Evolutionary conservation across 2,888 invertebrate genomes (phyloP).

Genomic region (Asteroscopus sphinx): DNA sequence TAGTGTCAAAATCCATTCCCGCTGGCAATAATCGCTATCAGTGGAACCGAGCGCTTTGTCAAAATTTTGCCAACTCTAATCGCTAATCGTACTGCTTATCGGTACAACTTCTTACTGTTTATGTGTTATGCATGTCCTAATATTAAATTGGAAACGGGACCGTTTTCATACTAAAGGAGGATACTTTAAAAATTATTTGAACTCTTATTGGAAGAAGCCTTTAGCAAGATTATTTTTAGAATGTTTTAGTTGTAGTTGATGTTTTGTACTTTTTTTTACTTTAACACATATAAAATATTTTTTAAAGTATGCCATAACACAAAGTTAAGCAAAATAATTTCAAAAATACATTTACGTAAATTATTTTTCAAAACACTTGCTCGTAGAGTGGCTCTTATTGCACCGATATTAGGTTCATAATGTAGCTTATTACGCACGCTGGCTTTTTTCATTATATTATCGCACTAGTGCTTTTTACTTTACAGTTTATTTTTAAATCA

Average conservation of each 20-base stretch:
- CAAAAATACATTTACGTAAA: too few relatives aligned
- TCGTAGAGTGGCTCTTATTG: too few relatives aligned
- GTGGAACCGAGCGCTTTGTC: conserved; percentile 37
- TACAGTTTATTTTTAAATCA: too few relatives aligned
- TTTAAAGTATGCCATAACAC: too few relatives aligned
- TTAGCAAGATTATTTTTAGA: conserved; percentile 26
- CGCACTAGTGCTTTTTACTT: too few relatives aligned
- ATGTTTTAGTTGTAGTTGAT: neutral
- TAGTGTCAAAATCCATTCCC: conserved; percentile 4
- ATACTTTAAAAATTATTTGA: conserved; percentile 33
- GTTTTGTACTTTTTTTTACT: neutral
- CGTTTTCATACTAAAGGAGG: conserved; percentile 15
- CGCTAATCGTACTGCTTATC: conserved; percentile 58
- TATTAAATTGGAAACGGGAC: conserved; percentile 43
- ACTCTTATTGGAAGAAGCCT: conserved; percentile 12
- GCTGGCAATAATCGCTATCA: conserved; percentile 41
- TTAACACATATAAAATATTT: too few relatives aligned
- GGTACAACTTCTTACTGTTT: conserved; percentile 56
- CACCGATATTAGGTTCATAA: too few relatives aligned
- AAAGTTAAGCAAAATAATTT: too few relatives aligned
- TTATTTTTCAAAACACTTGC: too few relatives aligned
- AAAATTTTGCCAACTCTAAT: conserved; percentile 63
- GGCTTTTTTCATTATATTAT: too few relatives aligned
- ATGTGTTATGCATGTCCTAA: conserved; percentile 58
- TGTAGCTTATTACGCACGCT: too few relatives aligned